Evolutionary conservation across 2,888 invertebrate species (phyloP).

Genomic region (Dorcus parallelipipedus): DNA sequence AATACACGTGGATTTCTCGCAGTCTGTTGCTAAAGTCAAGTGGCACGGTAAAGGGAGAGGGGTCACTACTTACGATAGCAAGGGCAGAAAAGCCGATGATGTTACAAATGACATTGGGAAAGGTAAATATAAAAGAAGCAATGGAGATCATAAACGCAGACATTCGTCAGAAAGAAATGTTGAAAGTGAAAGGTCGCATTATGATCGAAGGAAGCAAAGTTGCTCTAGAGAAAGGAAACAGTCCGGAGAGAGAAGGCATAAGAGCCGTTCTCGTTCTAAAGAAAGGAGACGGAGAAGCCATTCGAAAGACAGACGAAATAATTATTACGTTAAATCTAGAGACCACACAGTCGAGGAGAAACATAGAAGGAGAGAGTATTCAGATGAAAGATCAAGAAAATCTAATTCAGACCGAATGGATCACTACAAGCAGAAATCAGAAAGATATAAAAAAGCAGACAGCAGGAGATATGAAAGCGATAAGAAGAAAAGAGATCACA

Average conservation of each 20-base stretch:
- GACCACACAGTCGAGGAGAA: background rate
- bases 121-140: slow-evolving; percentile 27
- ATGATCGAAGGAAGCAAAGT: background rate
- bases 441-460: background rate
- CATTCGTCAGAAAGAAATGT: background rate
- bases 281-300: background rate
- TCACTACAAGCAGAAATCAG: background rate
- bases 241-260: background rate
- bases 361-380: background rate
- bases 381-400: background rate
- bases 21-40: slow-evolving; percentile 92
- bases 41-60: slow-evolving; percentile 88
- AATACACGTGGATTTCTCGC: slow-evolving; percentile 99
- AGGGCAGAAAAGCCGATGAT: slow-evolving; percentile 34
- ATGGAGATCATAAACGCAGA: background rate
- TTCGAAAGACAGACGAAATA: slow-evolving; percentile 25
- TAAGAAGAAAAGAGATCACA: slow-evolving; percentile 14
- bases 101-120: slow-evolving; percentile 28
- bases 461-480: background rate
- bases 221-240: background rate
- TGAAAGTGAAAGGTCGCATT: background rate
- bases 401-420: background rate
- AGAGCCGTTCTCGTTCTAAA: slow-evolving; percentile 6
- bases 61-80: slow-evolving; percentile 57
- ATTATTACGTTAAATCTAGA: background rate